Conservation (phyloP, 2,113 vertebrate species). For the Struthio camelus region DNA sequence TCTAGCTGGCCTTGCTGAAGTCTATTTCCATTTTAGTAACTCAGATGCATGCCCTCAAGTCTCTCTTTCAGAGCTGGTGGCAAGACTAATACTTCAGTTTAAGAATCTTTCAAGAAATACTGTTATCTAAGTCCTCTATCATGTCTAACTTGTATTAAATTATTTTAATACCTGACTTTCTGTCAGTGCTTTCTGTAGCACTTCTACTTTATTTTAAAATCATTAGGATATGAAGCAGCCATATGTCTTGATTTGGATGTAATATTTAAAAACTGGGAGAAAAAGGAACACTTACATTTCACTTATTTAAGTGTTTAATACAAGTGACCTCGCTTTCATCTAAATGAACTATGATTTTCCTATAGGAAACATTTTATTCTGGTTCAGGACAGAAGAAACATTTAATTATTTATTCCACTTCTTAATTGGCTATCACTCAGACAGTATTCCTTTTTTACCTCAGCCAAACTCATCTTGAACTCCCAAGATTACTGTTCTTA, state of each 20-base stretch:
- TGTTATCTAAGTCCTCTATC: neutral
- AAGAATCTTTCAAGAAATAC: neutral
- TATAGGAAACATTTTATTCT: neutral
- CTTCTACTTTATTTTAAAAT: neutral
- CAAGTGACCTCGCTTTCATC: rapidly evolving
- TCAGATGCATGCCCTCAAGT: neutral
- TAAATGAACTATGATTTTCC: neutral
- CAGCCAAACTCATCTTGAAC: neutral
- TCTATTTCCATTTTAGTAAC: neutral
- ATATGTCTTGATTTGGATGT: neutral
- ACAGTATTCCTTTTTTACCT: neutral
- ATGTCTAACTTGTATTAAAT: neutral
- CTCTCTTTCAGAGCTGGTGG: neutral
- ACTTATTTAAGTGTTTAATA: neutral
- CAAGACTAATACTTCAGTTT: neutral
- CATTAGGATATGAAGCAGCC: neutral
- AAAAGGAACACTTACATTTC: neutral
- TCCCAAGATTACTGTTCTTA: neutral
- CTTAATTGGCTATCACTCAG: neutral
- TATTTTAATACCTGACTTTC: neutral
- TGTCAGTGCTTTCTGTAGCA: neutral
- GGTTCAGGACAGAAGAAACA: neutral
- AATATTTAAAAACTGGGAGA: neutral
- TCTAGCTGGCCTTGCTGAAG: neutral
- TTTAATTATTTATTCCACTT: slow-evolving; percentile 1